phyloP scores from a whole-genome alignment of 2,888 invertebrate genomes.

The Orchesellides sinensis region DNA sequence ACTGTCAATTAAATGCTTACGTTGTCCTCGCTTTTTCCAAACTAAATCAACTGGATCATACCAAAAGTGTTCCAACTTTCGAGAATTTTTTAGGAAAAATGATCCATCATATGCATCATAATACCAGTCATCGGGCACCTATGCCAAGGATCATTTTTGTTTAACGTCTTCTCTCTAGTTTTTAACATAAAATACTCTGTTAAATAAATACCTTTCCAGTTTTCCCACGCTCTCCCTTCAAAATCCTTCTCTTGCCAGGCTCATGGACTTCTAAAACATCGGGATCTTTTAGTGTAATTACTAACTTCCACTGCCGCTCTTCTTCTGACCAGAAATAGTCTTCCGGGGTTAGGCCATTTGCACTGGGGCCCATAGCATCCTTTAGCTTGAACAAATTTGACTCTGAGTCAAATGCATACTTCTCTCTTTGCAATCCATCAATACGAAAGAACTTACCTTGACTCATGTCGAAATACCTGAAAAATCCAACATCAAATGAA shows the following conservation, averaged over 20 bases:
- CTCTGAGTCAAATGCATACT: slow-evolving; percentile 43
- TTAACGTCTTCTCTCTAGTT: not conserved
- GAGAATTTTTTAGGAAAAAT: slow-evolving; percentile 44
- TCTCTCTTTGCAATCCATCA: slow-evolving; percentile 20
- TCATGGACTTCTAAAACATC: slow-evolving; percentile 16
- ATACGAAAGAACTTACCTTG: slow-evolving; percentile 35
- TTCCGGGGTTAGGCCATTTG: slow-evolving; percentile 37
- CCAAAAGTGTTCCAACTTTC: slow-evolving; percentile 32
- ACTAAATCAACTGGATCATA: slow-evolving; percentile 45
- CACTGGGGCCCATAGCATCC: slow-evolving; percentile 48
- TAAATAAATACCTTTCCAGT: slow-evolving; percentile 35
- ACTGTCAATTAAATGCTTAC: not conserved
- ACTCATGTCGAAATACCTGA: slow-evolving; percentile 53
- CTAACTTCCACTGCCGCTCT: slow-evolving; percentile 33
- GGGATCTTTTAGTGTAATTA: slow-evolving; percentile 19
- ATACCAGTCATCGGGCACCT: slow-evolving; percentile 58
- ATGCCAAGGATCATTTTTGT: not conserved
- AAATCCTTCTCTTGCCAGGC: slow-evolving; percentile 27
- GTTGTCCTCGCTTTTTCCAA: slow-evolving; percentile 51
- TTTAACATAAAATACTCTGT: not conserved
- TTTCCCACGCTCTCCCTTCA: slow-evolving; percentile 44
- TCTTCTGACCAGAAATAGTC: slow-evolving; percentile 53
- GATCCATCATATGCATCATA: slow-evolving; percentile 55
- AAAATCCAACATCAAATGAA: not conserved
- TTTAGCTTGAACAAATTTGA: slow-evolving; percentile 37